These are phyloP conservation scores for Drosophila emarginata DNA, from an alignment of 2,888 invertebrate genomes.

Conservation along the genomic window DNA sequence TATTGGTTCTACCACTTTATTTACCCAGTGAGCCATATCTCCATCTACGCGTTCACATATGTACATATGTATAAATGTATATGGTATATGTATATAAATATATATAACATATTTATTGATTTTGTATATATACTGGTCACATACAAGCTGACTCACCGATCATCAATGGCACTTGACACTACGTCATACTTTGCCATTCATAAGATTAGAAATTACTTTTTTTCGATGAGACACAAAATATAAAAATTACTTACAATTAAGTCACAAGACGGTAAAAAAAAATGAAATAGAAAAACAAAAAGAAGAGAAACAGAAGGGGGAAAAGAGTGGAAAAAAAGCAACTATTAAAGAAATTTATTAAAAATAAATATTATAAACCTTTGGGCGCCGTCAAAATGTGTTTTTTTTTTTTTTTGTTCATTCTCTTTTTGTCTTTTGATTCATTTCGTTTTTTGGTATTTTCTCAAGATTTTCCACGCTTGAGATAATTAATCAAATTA, in stretches of 20 bases:
- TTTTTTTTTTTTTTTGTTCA: background rate
- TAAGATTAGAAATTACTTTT: constrained; percentile 1
- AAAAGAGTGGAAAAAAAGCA: background rate
- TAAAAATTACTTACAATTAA: constrained; percentile 2
- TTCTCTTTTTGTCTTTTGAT: background rate
- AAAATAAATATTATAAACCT: constrained; percentile 4
- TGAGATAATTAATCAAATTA: constrained; percentile 66
- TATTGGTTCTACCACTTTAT: background rate
- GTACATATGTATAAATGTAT: background rate
- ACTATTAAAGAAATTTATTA: constrained; percentile 5
- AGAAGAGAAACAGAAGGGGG: background rate
- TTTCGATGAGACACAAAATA: background rate
- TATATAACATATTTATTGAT: background rate
- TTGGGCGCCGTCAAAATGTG: constrained; percentile 3
- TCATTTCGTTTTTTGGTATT: background rate
- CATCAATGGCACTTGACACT: background rate
- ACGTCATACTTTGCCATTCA: background rate
- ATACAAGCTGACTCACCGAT: background rate
- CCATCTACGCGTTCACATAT: background rate
- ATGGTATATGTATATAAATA: background rate
- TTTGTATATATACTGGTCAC: no score
- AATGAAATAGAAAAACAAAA: background rate
- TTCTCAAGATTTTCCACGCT: constrained; percentile 14
- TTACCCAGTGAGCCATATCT: constrained; percentile 1
- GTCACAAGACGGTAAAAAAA: background rate